Conservation (phyloP, 2,797 vertebrate genomes). For the Amblyopsis hoosieri region DNA sequence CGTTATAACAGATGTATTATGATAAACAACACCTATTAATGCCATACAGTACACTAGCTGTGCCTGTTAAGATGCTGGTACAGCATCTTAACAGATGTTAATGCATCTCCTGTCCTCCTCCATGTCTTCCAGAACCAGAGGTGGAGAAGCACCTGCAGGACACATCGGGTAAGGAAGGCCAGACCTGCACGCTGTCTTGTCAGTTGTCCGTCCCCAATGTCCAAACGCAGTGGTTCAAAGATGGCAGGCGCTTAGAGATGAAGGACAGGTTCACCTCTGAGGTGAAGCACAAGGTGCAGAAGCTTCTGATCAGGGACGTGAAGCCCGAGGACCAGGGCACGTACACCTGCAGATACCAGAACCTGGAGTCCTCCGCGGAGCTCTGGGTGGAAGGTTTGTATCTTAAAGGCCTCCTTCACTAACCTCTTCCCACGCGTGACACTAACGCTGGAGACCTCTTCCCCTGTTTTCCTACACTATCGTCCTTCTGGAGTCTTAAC, state of each 20-base stretch:
- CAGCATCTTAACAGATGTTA: no score
- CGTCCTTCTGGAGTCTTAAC: constrained; percentile 39
- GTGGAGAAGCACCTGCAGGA: constrained; percentile 92
- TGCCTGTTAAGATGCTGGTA: no score
- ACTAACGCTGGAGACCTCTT: constrained; percentile 50
- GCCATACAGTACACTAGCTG: no score
- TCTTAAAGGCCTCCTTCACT: constrained; percentile 57
- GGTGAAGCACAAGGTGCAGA: constrained; percentile 91
- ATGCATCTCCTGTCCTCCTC: background rate
- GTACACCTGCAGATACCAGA: constrained; percentile 88
- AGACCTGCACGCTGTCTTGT: constrained; percentile 87
- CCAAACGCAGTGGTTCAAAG: constrained; percentile 92
- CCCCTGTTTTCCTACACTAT: constrained; percentile 31
- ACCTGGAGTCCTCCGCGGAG: constrained; percentile 89
- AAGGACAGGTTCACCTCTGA: constrained; percentile 86
- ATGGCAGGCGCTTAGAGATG: constrained; percentile 87
- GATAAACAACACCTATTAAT: no score
- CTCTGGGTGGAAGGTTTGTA: constrained; percentile 96
- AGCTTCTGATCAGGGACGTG: constrained; percentile 89
- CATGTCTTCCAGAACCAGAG: constrained; percentile 82
- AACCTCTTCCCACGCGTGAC: constrained; percentile 74
- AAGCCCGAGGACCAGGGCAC: constrained; percentile 90
- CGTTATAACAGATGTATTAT: no score
- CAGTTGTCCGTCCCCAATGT: constrained; percentile 94
- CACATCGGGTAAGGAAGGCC: constrained; percentile 92